Conservation (phyloP, 2,888 invertebrate genomes). For the Hirtodrosophila cameraria region DNA sequence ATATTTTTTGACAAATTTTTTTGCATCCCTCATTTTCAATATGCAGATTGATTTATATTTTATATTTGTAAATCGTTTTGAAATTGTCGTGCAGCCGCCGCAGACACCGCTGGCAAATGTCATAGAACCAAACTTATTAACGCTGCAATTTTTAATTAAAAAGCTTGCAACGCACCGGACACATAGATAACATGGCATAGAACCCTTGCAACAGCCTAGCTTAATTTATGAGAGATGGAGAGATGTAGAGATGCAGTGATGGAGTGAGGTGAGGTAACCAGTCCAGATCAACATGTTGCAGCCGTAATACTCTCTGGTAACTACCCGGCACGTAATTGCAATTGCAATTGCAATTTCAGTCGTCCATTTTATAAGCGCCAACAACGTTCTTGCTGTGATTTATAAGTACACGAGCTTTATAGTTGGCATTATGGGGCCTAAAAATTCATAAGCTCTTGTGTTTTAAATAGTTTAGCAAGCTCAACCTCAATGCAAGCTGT, state of each 20-base stretch:
- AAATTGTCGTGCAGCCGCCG: neutral
- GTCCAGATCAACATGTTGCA: constrained; percentile 56
- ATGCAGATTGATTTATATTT: constrained; percentile 68
- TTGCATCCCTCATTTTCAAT: constrained; percentile 43
- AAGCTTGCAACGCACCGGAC: constrained; percentile 47
- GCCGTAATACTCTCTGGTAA: constrained; percentile 54
- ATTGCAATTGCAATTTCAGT: constrained; percentile 32
- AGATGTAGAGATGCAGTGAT: neutral
- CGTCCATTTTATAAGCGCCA: neutral
- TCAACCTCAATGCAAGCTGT: too few species aligned
- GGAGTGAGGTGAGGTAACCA: neutral
- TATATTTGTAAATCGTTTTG: constrained; percentile 1
- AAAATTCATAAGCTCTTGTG: neutral
- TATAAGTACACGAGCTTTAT: neutral
- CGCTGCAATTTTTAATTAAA: constrained; percentile 62
- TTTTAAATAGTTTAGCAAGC: too few species aligned
- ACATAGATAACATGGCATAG: constrained; percentile 39
- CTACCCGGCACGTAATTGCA: constrained; percentile 67
- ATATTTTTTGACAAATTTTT: constrained; percentile 44
- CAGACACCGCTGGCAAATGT: constrained; percentile 7
- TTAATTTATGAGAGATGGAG: constrained; percentile 40
- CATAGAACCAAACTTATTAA: constrained; percentile 25
- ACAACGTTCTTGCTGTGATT: neutral
- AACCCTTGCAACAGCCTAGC: neutral
- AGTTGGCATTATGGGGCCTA: neutral